phyloP scores from a whole-genome alignment of 1,140 invertebrate species.

The Parasteatoda tepidariorum region DNA sequence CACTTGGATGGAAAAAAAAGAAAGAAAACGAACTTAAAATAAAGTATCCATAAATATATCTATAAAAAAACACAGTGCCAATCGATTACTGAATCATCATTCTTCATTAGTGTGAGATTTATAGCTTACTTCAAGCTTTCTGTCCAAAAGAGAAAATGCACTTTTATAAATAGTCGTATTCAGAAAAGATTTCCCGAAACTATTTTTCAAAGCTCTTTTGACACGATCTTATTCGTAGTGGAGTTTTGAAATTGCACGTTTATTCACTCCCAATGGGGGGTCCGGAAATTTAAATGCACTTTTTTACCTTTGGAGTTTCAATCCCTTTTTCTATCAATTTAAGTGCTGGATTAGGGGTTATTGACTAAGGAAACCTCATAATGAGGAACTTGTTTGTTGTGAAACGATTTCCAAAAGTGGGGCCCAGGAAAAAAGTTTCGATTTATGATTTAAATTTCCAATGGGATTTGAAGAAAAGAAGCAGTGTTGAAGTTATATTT shows the following conservation, averaged over 20 bases:
- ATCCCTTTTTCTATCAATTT: slow-evolving; percentile 1
- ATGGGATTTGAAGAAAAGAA: too few species aligned
- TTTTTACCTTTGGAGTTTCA: slow-evolving; percentile 6
- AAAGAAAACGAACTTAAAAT: too few species aligned
- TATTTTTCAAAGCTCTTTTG: slow-evolving; percentile 37
- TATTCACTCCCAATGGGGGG: neutral
- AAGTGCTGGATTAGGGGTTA: neutral
- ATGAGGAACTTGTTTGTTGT: neutral
- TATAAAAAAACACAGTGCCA: too few species aligned
- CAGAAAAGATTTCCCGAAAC: slow-evolving; percentile 42
- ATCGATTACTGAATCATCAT: slow-evolving; percentile 51
- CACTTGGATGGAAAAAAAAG: too few species aligned
- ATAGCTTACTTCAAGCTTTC: slow-evolving; percentile 44
- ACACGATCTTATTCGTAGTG: slow-evolving; percentile 25
- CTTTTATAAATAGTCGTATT: slow-evolving; percentile 53
- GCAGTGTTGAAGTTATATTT: too few species aligned
- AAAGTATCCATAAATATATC: too few species aligned
- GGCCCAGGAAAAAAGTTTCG: slow-evolving; percentile 4
- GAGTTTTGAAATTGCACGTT: slow-evolving; percentile 15
- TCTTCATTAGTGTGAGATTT: slow-evolving; percentile 53
- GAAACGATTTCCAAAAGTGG: neutral
- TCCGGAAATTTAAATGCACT: slow-evolving; percentile 24
- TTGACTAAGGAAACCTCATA: slow-evolving; percentile 8
- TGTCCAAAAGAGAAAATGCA: slow-evolving; percentile 42
- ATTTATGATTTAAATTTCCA: neutral